Percentiles rank a stretch among this genome's conserved stretches.
Evolutionary conservation across 2,113 vertebrate species (phyloP).

Genomic region (Puffinus mauretanicus): DNA sequence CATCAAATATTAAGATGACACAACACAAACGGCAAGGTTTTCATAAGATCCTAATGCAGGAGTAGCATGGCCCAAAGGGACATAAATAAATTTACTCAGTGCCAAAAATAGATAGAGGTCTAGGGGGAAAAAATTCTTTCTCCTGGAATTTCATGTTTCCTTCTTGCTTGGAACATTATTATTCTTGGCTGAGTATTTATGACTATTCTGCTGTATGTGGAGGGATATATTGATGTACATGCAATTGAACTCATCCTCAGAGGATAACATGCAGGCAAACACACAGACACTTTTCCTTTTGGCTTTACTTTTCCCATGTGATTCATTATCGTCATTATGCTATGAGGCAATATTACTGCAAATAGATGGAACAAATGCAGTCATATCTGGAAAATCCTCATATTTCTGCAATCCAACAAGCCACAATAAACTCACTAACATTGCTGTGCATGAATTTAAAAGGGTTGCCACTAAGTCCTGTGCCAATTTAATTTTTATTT

Average conservation of each 20-base stretch:
- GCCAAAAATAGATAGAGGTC: neutral
- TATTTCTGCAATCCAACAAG: neutral
- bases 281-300: constrained; percentile 1
- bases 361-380: constrained; percentile 31
- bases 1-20: constrained; percentile 11
- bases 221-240: neutral
- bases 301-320: neutral
- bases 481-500: neutral
- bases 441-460: neutral
- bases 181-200: neutral
- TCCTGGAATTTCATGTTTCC: constrained; percentile 29
- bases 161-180: constrained; percentile 20
- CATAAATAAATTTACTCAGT: constrained; percentile 14
- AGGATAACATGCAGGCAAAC: neutral
- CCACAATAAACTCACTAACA: neutral
- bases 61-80: neutral
- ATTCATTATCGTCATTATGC: constrained; percentile 19
- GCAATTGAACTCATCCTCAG: neutral
- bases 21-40: neutral
- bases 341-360: constrained; percentile 12
- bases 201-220: neutral
- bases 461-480: neutral
- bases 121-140: neutral
- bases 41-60: neutral
- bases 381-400: constrained; percentile 1